Base-by-base conservation (phyloP, 2,888 invertebrate species). In the Endotricha flammealis region DNA sequence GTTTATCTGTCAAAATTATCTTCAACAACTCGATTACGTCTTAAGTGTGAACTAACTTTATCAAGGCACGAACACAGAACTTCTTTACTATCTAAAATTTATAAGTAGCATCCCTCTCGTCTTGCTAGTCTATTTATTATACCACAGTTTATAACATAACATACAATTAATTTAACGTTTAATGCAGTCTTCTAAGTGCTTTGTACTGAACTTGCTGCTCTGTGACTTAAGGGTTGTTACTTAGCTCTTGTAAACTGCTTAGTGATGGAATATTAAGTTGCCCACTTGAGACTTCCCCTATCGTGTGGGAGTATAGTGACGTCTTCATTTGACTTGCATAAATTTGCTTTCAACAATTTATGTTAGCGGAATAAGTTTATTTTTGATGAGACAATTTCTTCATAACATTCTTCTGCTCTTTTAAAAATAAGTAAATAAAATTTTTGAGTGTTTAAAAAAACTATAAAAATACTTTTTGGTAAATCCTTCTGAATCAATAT, bases 221-320 rank as follows among this genome's bases (percentile, higher is more conserved):
- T 44, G 44, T 44, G 41, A 28, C 24, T 10, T 35, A 12, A 35
- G 29, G 29, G 34, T 38, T 39, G 42, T 37, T 41, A 35, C 30
- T 37, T 17, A 32, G 9, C 36, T 32, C 41, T 45, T 27, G 46
- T 57, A 57, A 68, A 64, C 57, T 61, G 55, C 65, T 69, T 69
- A 64, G 64, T 60, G 63, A 60, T 58, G 61, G 59, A 59, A 62
- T 65, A 68, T 66, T 64, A 65, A 66, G 61, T 67, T 59, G 49
- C 48, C 54, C 56, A 55, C 60, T 47, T 36, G 45, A 46, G 42
- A 33, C 27, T 12, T 33, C 11, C 11, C 16, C 23, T 32, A 32
- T 23, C 31, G 14, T 32, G 23, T 12, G 5, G 11, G 11, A 23
- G 13, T 12, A n/a, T 23, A 9, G 12, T 20, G 12, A 23, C n/a